These are phyloP conservation scores for Sturmia bella DNA, from an alignment of 2,888 invertebrate species.

Conservation along the genomic window DNA sequence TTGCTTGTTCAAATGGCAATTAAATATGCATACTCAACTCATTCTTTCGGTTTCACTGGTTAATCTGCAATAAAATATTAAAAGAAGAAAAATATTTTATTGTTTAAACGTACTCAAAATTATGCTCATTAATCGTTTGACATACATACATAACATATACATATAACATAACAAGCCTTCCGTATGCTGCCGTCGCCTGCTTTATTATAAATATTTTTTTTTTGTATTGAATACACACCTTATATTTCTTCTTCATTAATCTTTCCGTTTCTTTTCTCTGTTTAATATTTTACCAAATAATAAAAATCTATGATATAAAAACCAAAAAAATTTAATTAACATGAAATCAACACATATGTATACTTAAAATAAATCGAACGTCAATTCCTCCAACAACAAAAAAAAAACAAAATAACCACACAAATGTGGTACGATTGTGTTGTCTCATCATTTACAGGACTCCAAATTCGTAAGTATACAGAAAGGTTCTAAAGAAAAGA, in stretches of 20 bases:
- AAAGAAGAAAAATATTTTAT: conserved; percentile 32
- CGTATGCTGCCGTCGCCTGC: conserved; percentile 48
- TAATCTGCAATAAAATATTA: conserved; percentile 34
- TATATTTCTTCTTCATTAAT: conserved; percentile 46
- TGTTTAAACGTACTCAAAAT: conserved; percentile 27
- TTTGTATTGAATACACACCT: conserved; percentile 36
- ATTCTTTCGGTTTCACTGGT: background rate
- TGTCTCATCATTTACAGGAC: conserved; percentile 73
- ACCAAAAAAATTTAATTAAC: conserved; percentile 15
- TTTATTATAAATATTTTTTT: conserved; percentile 8
- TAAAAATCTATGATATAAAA: conserved; percentile 16
- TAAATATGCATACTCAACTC: conserved; percentile 21
- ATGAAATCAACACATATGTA: conserved; percentile 32
- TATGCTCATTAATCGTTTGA: conserved; percentile 35
- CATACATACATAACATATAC: too few relatives aligned
- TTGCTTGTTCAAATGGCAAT: conserved; percentile 32
- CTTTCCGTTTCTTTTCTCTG: conserved; percentile 51
- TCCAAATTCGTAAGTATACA: conserved; percentile 79
- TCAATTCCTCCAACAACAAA: conserved; percentile 14
- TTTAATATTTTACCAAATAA: conserved; percentile 49
- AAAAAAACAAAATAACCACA: conserved; percentile 29
- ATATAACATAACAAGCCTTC: conserved; percentile 40
- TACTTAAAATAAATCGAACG: conserved; percentile 34
- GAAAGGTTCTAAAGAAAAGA: conserved; percentile 72
- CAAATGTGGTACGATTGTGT: conserved; percentile 44